phyloP scores from a whole-genome alignment of 2,797 vertebrate genomes.

The Paramormyrops hopkinsi region DNA sequence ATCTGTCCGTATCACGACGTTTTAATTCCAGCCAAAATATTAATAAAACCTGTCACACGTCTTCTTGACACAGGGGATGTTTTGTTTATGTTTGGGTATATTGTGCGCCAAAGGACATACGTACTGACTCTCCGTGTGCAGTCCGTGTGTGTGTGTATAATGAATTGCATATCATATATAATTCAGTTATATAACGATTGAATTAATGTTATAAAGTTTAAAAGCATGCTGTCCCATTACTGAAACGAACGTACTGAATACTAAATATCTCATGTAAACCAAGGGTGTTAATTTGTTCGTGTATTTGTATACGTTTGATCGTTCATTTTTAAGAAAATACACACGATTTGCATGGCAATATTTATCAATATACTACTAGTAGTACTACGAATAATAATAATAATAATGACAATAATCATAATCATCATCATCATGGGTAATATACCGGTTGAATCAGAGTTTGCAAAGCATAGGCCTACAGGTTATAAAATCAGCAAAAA shows the following conservation, averaged over 20 bases:
- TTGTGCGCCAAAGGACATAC: background rate
- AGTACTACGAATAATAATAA: background rate
- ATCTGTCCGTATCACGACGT: background rate
- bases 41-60: background rate
- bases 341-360: background rate
- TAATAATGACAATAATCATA: background rate
- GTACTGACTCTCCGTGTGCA: background rate
- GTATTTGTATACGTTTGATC: background rate
- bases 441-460: background rate
- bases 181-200: background rate
- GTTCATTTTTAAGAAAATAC: background rate
- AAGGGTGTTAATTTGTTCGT: background rate
- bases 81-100: background rate
- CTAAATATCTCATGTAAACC: conserved; percentile 14
- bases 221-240: background rate
- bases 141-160: background rate
- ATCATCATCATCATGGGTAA: background rate
- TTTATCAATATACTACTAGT: background rate
- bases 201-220: background rate
- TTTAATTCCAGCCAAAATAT: background rate
- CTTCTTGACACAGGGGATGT: background rate
- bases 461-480: background rate
- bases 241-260: conserved; percentile 6
- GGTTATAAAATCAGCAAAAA: background rate
- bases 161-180: background rate